Conservation (phyloP, 2,888 invertebrate genomes). For the Drosophila histrio region DNA sequence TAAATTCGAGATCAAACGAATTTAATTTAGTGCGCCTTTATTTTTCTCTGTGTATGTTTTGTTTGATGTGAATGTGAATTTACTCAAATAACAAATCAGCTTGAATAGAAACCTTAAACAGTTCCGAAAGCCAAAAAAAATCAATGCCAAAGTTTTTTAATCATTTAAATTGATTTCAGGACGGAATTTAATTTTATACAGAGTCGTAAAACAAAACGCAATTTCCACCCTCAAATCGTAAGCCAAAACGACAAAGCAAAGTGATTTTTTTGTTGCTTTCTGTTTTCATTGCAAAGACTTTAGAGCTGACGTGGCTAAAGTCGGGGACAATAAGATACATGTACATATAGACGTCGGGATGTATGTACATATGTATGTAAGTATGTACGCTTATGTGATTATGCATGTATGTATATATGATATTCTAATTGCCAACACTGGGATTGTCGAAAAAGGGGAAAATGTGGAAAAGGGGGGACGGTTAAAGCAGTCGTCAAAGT, state of each 20-base stretch:
- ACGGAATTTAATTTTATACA: background rate
- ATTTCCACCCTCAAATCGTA: conserved; percentile 17
- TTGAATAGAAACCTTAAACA: background rate
- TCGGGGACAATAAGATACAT: background rate
- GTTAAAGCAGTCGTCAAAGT: conserved; percentile 2
- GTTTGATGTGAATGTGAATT: no score
- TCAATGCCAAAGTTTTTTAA: background rate
- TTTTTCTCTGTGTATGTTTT: no score
- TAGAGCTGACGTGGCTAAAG: conserved; percentile 47
- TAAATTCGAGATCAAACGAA: no score
- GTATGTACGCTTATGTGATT: background rate
- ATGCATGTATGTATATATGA: conserved; percentile 3
- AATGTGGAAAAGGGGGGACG: background rate
- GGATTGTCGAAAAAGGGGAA: no score
- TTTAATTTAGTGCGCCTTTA: no score
- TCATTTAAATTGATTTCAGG: conserved; percentile 7
- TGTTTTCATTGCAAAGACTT: conserved; percentile 1
- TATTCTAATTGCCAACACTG: conserved; percentile 35
- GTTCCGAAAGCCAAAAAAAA: background rate
- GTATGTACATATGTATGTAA: background rate
- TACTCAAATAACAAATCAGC: background rate
- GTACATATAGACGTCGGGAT: background rate
- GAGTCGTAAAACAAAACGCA: conserved; percentile 9
- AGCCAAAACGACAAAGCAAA: conserved; percentile 8
- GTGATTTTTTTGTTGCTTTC: background rate